phyloP scores from a whole-genome alignment of 1,140 invertebrate species.

The Nixonia krombeini region DNA sequence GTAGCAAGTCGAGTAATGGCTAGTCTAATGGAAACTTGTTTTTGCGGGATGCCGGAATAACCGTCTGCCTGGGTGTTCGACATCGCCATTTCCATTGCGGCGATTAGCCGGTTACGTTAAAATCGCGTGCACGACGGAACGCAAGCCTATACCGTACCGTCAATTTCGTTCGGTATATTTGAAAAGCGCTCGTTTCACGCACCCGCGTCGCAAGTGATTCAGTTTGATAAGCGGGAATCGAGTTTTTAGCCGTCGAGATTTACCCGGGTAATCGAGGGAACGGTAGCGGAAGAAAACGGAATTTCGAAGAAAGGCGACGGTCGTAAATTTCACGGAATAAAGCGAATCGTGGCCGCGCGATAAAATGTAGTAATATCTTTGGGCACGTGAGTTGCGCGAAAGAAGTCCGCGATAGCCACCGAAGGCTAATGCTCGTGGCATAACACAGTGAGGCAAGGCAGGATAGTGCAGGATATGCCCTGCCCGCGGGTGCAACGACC shows the following conservation, averaged over 20 bases:
- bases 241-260: too few species aligned
- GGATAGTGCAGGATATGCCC: constrained; percentile 64
- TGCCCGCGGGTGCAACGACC: constrained; percentile 71
- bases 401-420: constrained; percentile 33
- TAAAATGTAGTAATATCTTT: constrained; percentile 5
- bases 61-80: constrained; percentile 45
- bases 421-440: constrained; percentile 45
- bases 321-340: too few species aligned
- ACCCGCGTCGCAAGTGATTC: too few species aligned
- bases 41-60: constrained; percentile 35
- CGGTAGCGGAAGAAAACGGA: too few species aligned
- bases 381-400: constrained; percentile 28
- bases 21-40: constrained; percentile 51
- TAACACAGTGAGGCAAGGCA: constrained; percentile 51
- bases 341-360: too few species aligned
- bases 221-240: too few species aligned
- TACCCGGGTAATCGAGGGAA: too few species aligned
- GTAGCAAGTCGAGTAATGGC: constrained; percentile 46
- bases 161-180: constrained; percentile 14
- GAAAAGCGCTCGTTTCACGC: too few species aligned
- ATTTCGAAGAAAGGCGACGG: too few species aligned
- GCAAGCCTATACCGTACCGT: too few species aligned
- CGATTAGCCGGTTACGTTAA: constrained; percentile 48
- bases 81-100: constrained; percentile 41
- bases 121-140: constrained; percentile 14